A percentile compares a stretch with the other conserved stretches of the same genome.
Evolutionary conservation across 2,113 vertebrate species (phyloP).

Genomic region (Microtus oregoni): DNA sequence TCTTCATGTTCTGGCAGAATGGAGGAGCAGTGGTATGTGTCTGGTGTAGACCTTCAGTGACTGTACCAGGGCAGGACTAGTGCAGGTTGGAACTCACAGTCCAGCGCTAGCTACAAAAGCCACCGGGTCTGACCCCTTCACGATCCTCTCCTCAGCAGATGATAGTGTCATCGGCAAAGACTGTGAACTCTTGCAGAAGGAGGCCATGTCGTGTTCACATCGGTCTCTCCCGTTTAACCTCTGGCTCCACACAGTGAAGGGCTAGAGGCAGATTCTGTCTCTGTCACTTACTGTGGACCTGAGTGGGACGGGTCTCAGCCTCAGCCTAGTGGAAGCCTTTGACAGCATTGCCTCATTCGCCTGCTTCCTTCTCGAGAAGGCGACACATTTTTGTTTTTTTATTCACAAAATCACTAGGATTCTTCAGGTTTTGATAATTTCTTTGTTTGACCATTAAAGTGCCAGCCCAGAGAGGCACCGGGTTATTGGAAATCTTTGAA

Average conservation of each 20-base stretch:
- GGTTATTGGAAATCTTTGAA: conserved; percentile 31
- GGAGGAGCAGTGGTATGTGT: neutral
- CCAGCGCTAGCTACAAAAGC: neutral
- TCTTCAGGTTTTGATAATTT: conserved; percentile 6
- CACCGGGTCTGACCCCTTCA: neutral
- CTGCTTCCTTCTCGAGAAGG: neutral
- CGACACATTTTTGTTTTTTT: conserved; percentile 23
- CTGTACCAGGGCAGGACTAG: neutral
- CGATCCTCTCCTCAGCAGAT: neutral
- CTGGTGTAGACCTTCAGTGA: neutral
- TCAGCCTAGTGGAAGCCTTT: neutral
- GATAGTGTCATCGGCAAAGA: neutral
- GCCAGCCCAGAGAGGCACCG: neutral
- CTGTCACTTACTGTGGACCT: neutral
- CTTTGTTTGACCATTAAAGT: neutral
- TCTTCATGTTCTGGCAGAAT: neutral
- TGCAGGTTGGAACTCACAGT: neutral
- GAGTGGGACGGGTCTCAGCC: neutral
- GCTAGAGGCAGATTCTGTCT: neutral
- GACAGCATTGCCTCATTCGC: conserved; percentile 1
- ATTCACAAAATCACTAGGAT: conserved; percentile 31
- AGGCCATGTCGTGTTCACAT: neutral
- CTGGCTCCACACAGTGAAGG: neutral
- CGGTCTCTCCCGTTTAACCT: neutral
- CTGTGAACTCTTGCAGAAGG: neutral